Conservation (phyloP, 1,140 invertebrate species). For the Oscheius sp. region DNA sequence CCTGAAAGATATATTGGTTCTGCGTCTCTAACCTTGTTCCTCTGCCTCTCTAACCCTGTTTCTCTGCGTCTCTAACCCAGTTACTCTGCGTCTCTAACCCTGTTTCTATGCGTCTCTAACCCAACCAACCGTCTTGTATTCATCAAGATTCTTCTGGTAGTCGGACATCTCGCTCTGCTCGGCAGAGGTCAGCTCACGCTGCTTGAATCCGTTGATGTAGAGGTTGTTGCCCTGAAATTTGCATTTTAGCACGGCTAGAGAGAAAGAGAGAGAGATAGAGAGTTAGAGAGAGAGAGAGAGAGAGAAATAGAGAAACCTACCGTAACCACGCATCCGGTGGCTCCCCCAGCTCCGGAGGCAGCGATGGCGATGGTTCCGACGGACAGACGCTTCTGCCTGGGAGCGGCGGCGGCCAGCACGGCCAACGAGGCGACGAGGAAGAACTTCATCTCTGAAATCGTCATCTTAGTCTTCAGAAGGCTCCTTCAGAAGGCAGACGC, state of each 20-base stretch:
- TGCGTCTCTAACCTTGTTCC: not conserved
- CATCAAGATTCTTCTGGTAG: conserved; percentile 37
- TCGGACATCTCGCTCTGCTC: conserved; percentile 39
- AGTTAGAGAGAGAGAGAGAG: not conserved
- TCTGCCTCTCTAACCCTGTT: not conserved
- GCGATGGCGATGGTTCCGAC: conserved; percentile 38
- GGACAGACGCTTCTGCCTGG: conserved; percentile 42
- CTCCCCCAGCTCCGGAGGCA: conserved; percentile 34
- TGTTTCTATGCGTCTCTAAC: not conserved
- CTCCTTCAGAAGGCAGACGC: no score
- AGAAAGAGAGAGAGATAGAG: no score
- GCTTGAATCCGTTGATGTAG: conserved; percentile 43
- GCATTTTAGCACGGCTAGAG: not conserved
- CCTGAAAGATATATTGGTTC: not conserved
- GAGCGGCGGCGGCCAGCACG: conserved; percentile 9
- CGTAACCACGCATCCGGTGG: conserved; percentile 48
- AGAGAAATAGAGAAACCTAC: not conserved
- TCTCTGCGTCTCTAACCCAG: not conserved
- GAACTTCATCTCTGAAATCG: conserved; percentile 23
- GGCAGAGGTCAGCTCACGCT: conserved; percentile 40
- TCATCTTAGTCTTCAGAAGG: no score
- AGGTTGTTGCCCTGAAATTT: conserved; percentile 34
- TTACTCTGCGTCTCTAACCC: not conserved
- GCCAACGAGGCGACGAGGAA: conserved; percentile 7
- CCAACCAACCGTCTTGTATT: conserved; percentile 38